Base-by-base conservation (phyloP, 2,113 vertebrate genomes). In the Martes martes region DNA sequence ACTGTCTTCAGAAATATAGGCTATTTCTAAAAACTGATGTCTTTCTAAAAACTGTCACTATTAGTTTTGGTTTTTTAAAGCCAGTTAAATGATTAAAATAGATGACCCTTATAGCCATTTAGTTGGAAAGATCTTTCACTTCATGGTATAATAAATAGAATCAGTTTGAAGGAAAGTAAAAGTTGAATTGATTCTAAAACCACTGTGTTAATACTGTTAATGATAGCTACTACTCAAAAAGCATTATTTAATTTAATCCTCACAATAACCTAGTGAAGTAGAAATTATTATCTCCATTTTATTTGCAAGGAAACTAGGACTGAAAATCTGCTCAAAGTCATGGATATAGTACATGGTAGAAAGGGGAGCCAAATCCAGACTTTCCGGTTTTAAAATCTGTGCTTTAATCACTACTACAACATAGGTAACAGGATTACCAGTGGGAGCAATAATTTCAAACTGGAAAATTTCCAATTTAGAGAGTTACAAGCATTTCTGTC, bases 161-260 rank as follows among this genome's bases (percentile, higher is more conserved):
- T 52, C 36, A 16, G 33, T 81, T 82, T 91, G 42, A 82, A 67
- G 52, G 36, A 96, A 96, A 94, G 47, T 59, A 76, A 89, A 84
- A 93, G n/a, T 84, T 42, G 26, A 93, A 50, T 71, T 69, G 67
- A 94, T 92, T 95, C 36, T n/a, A 80, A 93, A 65, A 83, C 74
- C 24, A 47, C 7, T 11, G 15, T 21, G 9, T 18, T 69, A 42
- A 26, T 84, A 47, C 14, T 69, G 83, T 73, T 86, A 92, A 47
- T 76, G 94, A 78, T 11, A 90, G 31, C 39, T 42, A 45, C 6
- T 52, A 67, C 15, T 23, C 65, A 9, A 2, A 33, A 33, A 71
- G 10, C 50, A 4, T 61, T 74, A 76, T 55, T 52, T 67, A 59
- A 57, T 80, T 84, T 69, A 79, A 73, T 55, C 52, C 13, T 94